phyloP scores from a whole-genome alignment of 2,888 invertebrate genomes.

The Ephialtes manifestator region DNA sequence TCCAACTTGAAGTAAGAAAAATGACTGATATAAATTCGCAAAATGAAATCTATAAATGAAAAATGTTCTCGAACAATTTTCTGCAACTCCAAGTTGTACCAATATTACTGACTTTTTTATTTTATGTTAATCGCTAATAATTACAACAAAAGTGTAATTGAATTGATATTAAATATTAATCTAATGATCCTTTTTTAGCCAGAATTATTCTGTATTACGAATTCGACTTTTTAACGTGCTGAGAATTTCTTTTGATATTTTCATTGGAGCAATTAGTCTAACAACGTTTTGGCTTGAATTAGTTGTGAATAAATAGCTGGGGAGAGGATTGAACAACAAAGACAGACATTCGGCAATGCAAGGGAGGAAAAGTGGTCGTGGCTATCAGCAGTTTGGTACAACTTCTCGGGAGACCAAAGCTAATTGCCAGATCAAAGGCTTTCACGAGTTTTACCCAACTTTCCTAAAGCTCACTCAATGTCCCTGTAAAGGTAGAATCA shows the following conservation, averaged over 20 bases:
- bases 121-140: too few relatives aligned
- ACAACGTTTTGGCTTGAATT: slow-evolving; percentile 1
- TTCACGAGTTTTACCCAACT: slow-evolving; percentile 52
- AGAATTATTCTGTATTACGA: not conserved
- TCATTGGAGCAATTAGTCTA: slow-evolving; percentile 2
- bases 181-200: too few relatives aligned
- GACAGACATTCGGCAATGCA: not conserved
- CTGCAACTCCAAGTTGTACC: too few relatives aligned
- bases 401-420: slow-evolving; percentile 57
- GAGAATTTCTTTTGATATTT: not conserved
- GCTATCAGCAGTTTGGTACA: slow-evolving; percentile 39
- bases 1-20: too few relatives aligned
- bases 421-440: slow-evolving; percentile 74
- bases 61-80: too few relatives aligned
- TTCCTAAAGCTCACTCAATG: slow-evolving; percentile 34
- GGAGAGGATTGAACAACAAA: not conserved
- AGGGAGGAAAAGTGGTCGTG: not conserved
- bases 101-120: too few relatives aligned
- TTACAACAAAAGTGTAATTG: too few relatives aligned
- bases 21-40: too few relatives aligned
- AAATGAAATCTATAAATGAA: too few relatives aligned
- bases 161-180: not conserved
- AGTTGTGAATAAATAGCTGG: not conserved
- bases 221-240: not conserved
- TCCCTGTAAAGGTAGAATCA: slow-evolving; percentile 4